Evolutionary conservation across 37 sponge, comb jelly and placozoan species (phyloP).

Genomic region (Chondrosia reniformis): DNA sequence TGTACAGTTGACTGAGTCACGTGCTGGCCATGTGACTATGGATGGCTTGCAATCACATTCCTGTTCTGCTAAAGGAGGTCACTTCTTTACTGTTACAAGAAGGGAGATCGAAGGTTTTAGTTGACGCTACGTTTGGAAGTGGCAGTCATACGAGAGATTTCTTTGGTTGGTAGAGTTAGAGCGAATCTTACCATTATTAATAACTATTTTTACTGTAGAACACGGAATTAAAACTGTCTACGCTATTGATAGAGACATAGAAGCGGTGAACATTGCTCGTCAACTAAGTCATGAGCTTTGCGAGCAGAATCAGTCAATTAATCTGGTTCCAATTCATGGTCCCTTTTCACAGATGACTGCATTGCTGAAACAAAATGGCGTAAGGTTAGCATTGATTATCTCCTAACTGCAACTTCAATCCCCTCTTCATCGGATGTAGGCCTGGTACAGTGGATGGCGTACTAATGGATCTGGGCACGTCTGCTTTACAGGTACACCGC

Average conservation of each 20-base stretch:
- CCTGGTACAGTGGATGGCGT: constrained; percentile 23
- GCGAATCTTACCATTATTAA: not conserved
- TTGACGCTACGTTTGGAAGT: constrained; percentile 43
- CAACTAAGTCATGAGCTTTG: not conserved
- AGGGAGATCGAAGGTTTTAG: not conserved
- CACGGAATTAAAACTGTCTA: constrained; percentile 12
- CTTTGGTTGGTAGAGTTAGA: not conserved
- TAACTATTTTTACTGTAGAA: no score
- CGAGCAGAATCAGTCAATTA: not conserved
- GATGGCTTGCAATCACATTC: no score
- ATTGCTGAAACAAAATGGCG: constrained; percentile 11
- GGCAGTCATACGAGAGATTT: constrained; percentile 33
- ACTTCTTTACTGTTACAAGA: not conserved
- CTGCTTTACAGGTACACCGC: constrained; percentile 17
- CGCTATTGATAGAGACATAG: constrained; percentile 32
- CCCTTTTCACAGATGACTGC: constrained; percentile 7
- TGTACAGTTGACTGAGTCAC: no score
- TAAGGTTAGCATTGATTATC: not conserved
- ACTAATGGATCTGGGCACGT: constrained; percentile 24
- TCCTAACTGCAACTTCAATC: no score
- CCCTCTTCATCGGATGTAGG: not conserved
- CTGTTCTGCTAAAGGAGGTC: constrained; percentile 25
- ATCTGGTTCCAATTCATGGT: constrained; percentile 14
- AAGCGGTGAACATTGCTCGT: constrained; percentile 14
- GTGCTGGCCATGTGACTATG: no score